Evolutionary conservation across 2,888 invertebrate genomes (phyloP), one percentile per base, ranked within the genome.

Genomic region (Tenthredo mesomela): DNA sequence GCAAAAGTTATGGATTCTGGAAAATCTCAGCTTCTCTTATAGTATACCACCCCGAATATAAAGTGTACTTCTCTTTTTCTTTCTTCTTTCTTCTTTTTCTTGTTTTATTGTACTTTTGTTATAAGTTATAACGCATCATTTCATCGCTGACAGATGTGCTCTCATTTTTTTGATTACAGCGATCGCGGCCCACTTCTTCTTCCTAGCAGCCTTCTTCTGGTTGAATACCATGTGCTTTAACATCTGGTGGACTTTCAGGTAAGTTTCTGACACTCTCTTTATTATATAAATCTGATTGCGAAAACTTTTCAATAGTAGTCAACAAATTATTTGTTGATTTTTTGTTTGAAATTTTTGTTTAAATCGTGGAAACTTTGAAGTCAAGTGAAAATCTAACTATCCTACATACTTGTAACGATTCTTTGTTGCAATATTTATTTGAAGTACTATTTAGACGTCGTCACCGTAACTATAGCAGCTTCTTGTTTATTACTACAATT

Each of bases 151-250:
- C 82, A 82, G 82, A 70, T 70, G 82, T 82, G 82, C 37, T 47
- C 67, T 15, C 7, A 67, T 67, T 87, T 90, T 90, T 92, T 93
- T 92, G 94, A 91, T 95, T 95, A 88, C 95, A 96, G 98, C 97
- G 87, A 96, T 97, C 89, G 94, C 96, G 90, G 97, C 97, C 95
- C 97, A 98, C 92, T 98, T 98, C 95, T 96, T 97, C 94, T 97
- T 97, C 93, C 94, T 98, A 93, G 96, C 98, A 50, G 97, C 98
- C 86, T 98, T 98, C 95, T 98, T 98, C 94, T 98, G 98, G 98
- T 95, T 98, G 78, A 98, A 98, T 94, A 97, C 97, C 87, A 98
- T 98, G 98, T 98, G 98, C 94, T 98, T 98, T 95, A 98, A 98
- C 94, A 97, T 98, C 93, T 98, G 98, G 97, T 98, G 98, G 97